Evolutionary conservation across 2,113 vertebrate genomes (phyloP), one percentile per base, ranked within the genome.

Genomic region (Antechinus stuartii): DNA sequence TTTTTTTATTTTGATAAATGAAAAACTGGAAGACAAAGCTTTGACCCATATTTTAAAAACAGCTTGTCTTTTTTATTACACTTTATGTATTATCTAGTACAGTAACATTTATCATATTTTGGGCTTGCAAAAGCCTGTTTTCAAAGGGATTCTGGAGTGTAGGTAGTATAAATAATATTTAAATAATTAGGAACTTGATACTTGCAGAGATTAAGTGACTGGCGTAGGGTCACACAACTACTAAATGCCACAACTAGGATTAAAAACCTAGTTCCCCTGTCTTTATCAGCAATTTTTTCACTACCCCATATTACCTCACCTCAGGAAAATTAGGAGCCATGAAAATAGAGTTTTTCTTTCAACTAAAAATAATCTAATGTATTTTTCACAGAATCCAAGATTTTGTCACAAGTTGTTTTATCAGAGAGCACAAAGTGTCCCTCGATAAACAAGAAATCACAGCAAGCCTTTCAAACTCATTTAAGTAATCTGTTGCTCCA

Each of bases 401-500:
- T 91, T 97, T 96, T 95, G n/a, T 92, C 92, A n/a, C 42, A 93
- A 19, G 7, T 11, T 55, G 10, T 95, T 98, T 98, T 96, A 96
- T 97, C 96, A 91, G 91, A 96, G 90, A 96, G 46, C 24, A 96
- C 89, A 96, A 96, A 95, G 92, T 94, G 22, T 22, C 93, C 91
- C 95, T 96, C 84, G 95, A 91, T 96, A 97, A 94, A 95, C 91
- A 94, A 94, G 89, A 97, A 98, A 98, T 95, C 93, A 96, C 16
- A 97, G 16, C 10, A 95, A 98, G 96, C 92, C 22, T 84, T 91
- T 97, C 91, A 92, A 95, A 94, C 35, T 42, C 93, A 27, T 46
- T 94, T 97, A 49, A 91, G 95, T 98, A 98, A 98, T 99, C 98
- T 98, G 95, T 97, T 95, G 68, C 96, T 97, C 97, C 98, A 76